phyloP scores from a whole-genome alignment of 1,140 invertebrate genomes.

The Telenomus remus region DNA sequence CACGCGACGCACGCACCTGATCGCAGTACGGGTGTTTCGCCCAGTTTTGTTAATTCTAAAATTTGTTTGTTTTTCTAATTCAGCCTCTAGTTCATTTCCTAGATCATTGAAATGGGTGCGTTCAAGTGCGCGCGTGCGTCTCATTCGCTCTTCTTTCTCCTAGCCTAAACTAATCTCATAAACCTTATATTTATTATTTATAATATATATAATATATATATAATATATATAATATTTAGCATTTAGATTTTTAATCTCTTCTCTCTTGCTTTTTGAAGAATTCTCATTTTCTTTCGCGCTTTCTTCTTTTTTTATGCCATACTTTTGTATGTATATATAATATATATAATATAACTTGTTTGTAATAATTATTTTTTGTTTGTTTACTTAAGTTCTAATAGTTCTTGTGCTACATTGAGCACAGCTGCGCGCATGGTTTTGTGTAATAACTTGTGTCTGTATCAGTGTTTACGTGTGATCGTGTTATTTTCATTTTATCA shows the following conservation, averaged over 20 bases:
- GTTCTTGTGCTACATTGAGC: slow-evolving; percentile 74
- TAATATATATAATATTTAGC: slow-evolving; percentile 74
- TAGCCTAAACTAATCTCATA: slow-evolving; percentile 75
- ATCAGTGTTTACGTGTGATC: slow-evolving; percentile 48
- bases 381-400: slow-evolving; percentile 75
- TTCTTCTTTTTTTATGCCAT: slow-evolving; percentile 61
- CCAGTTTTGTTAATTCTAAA: slow-evolving; percentile 46
- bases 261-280: slow-evolving; percentile 62
- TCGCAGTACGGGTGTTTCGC: slow-evolving; percentile 18
- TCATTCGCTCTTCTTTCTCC: slow-evolving; percentile 63
- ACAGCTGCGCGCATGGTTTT: slow-evolving; percentile 72
- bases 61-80: slow-evolving; percentile 45
- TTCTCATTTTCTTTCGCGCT: slow-evolving; percentile 59
- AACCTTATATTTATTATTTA: slow-evolving; percentile 76
- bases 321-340: slow-evolving; percentile 74
- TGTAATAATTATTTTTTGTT: slow-evolving; percentile 76
- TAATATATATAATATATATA: slow-evolving; percentile 71
- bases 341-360: slow-evolving; percentile 76
- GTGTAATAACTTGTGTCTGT: slow-evolving; percentile 62
- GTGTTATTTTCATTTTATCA: slow-evolving; percentile 16
- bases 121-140: slow-evolving; percentile 39
- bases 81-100: slow-evolving; percentile 51
- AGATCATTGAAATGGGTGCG: slow-evolving; percentile 18
- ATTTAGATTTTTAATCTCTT: slow-evolving; percentile 70
- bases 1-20: slow-evolving; percentile 35